A percentile compares a stretch with the other conserved stretches of the same genome.
phyloP scores from a whole-genome alignment of 2,797 vertebrate genomes.

The Pelobates cultripes region DNA sequence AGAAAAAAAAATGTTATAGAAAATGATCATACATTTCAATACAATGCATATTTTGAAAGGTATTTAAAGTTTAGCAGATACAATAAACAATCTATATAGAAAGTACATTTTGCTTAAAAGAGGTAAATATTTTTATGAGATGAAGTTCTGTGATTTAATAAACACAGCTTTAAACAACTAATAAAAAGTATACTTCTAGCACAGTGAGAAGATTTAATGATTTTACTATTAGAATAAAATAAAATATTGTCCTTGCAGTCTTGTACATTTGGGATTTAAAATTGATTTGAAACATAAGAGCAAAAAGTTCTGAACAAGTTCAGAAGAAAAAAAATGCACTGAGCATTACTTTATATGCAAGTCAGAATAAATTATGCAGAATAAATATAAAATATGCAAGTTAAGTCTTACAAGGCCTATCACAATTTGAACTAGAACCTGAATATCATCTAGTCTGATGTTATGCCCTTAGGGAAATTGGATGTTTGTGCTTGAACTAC shows the following conservation, averaged over 20 bases:
- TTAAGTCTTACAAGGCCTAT: neutral
- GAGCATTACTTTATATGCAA: neutral
- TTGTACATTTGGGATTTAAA: neutral
- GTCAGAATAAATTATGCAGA: slow-evolving; percentile 25
- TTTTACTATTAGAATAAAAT: neutral
- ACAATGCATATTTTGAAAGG: no score
- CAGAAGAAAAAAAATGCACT: neutral
- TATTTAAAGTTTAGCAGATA: no score
- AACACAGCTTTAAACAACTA: neutral
- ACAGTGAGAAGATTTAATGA: neutral
- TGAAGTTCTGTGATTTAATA: no score
- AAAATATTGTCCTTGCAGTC: slow-evolving; percentile 5
- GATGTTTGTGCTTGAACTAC: slow-evolving; percentile 9
- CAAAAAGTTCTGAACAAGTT: neutral
- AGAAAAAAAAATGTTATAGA: no score
- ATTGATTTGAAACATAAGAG: neutral
- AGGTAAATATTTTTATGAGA: no score
- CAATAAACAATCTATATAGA: no score
- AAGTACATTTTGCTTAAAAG: no score
- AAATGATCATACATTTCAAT: no score
- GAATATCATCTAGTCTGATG: neutral
- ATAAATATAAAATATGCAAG: slow-evolving; percentile 14
- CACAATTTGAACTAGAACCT: slow-evolving; percentile 11
- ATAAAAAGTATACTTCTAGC: neutral
- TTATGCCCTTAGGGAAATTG: slow-evolving; percentile 6